Base-by-base conservation (phyloP, 1,140 invertebrate genomes). In the Brachionus angularis region DNA sequence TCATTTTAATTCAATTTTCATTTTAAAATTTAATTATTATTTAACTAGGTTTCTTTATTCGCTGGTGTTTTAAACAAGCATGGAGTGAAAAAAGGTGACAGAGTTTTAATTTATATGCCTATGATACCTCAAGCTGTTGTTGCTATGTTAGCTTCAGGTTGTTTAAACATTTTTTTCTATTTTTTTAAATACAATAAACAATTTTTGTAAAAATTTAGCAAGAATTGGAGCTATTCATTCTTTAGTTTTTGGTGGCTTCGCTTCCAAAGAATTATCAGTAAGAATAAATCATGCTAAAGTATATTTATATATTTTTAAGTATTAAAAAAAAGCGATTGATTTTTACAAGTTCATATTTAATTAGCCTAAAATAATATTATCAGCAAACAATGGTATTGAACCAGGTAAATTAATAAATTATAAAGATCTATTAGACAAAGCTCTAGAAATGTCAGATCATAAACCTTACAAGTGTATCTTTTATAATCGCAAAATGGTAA, bases 51-150 rank as follows among this genome's bases (percentile, higher is more conserved):
- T 16, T 25, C 42, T 14, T 12, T 44, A 14, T 71, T 42, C 18
- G 36, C 34, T 12, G 50, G 34, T 23, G 67, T 55, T 34, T 76
- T 95, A 50, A 82, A 85, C 0, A 83, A 84, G 5, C 78, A 89
- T 44, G 90, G 90, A 0, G 88, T 93, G 0, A 81, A 80, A 23
- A 86, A 86, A 72, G 91, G 91, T 0, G 88, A 90, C 73, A 80
- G 86, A 1, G 90, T 91, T 0, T 81, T 93, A 1, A 91, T 94
- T 72, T 94, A 93, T 78, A 93, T 94, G 91, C 91, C 91, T 0
- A 83, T 93, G 5, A 89, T 93, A 36, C 90, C 91, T 0, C 90
- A 93, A 82, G 88, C 89, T 0, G 85, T 93, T 29, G 85, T 92
- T 29, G 86, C 90, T 0, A 92, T 93, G 86, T 77, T 93, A 69